phyloP scores from a whole-genome alignment of 1,140 invertebrate genomes.

The Aphelenchoides fujianensis region DNA sequence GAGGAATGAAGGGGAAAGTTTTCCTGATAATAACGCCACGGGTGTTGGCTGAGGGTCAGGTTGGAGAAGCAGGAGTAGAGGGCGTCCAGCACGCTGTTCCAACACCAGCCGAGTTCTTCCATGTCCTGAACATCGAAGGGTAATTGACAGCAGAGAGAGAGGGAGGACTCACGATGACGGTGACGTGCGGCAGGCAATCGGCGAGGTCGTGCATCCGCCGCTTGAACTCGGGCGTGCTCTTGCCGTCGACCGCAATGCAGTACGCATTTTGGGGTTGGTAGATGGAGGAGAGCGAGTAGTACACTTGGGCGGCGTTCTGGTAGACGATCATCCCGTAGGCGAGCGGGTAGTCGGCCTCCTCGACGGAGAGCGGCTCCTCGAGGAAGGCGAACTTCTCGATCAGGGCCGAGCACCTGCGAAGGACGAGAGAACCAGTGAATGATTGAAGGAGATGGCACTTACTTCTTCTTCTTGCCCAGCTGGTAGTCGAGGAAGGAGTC shows the following conservation, averaged over 20 bases:
- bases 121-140: constrained; percentile 9
- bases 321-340: constrained; percentile 27
- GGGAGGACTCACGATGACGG: constrained; percentile 45
- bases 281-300: constrained; percentile 39
- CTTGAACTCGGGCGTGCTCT: constrained; percentile 40
- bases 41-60: constrained; percentile 34
- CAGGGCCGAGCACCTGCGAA: not conserved
- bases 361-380: constrained; percentile 12
- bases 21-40: constrained; percentile 52
- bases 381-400: constrained; percentile 17
- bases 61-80: constrained; percentile 50
- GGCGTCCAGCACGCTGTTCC: constrained; percentile 41
- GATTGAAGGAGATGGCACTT: not conserved
- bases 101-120: constrained; percentile 29
- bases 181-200: constrained; percentile 52
- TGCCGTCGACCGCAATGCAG: constrained; percentile 51
- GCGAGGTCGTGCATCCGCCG: constrained; percentile 31
- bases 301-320: constrained; percentile 22
- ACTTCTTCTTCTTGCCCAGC: not conserved
- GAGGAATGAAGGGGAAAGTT: too few relatives aligned
- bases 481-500: not conserved
- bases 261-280: constrained; percentile 57
- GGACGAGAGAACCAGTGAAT: not conserved
- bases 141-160: not conserved
- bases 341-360: constrained; percentile 26